phyloP scores from a whole-genome alignment of 1,140 invertebrate species.

The Penaeus chinensis region DNA sequence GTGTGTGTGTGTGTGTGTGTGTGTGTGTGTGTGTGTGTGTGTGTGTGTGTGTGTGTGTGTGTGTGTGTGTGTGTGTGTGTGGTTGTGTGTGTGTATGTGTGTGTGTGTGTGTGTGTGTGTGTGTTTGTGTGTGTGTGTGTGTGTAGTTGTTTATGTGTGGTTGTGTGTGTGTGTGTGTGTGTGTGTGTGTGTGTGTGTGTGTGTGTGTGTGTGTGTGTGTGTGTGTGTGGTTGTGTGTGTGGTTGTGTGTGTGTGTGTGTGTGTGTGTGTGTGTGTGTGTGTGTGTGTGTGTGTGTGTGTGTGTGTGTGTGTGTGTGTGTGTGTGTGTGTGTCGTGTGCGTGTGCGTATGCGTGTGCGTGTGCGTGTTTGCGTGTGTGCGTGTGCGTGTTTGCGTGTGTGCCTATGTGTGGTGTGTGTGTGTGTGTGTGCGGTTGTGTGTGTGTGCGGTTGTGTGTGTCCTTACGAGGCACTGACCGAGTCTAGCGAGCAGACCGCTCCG shows the following conservation, averaged over 20 bases:
- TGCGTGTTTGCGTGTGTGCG: too few species aligned
- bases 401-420: too few species aligned
- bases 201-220: neutral
- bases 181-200: neutral
- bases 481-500: too few species aligned
- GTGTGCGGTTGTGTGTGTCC: too few species aligned
- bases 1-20: neutral
- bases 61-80: neutral
- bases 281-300: too few species aligned
- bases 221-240: neutral
- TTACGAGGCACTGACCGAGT: too few species aligned
- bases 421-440: too few species aligned
- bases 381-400: too few species aligned
- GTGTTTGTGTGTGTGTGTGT: neutral
- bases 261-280: neutral
- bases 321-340: too few species aligned
- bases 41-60: neutral
- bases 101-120: neutral
- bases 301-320: too few species aligned
- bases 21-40: neutral
- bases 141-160: neutral
- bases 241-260: neutral
- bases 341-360: too few species aligned
- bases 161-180: neutral
- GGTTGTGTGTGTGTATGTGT: neutral